phyloP scores from a whole-genome alignment of 2,797 vertebrate species.

The Mus minutoides region DNA sequence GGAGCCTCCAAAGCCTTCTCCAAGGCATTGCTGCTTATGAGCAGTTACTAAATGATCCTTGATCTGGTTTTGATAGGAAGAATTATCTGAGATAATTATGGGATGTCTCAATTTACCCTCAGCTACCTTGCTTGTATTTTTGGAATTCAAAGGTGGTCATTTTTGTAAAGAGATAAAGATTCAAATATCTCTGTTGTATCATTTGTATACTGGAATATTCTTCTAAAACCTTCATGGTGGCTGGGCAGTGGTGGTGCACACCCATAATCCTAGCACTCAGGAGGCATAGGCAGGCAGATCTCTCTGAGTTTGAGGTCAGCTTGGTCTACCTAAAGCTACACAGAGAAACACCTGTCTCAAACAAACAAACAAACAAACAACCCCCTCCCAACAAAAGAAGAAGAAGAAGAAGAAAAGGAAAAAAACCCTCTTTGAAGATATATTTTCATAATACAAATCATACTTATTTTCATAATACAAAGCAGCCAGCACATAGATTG shows the following conservation, averaged over 20 bases:
- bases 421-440: background rate
- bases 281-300: too few species aligned
- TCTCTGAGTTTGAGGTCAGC: too few species aligned
- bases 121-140: background rate
- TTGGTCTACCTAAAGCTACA: too few species aligned
- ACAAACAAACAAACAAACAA: background rate
- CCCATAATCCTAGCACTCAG: too few species aligned
- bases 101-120: background rate
- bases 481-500: background rate
- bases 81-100: background rate
- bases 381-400: too few species aligned
- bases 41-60: background rate
- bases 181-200: background rate
- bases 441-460: too few species aligned
- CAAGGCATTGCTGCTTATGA: background rate
- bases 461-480: background rate
- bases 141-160: background rate
- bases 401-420: too few species aligned
- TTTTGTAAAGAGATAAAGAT: background rate
- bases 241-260: too few species aligned
- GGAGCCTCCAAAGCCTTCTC: background rate
- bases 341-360: background rate
- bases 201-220: background rate
- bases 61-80: constrained; percentile 11
- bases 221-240: background rate